Evolutionary conservation across 2,113 vertebrate genomes (phyloP), one percentile per base, ranked within the genome.

Genomic region (Platichthys stellatus): DNA sequence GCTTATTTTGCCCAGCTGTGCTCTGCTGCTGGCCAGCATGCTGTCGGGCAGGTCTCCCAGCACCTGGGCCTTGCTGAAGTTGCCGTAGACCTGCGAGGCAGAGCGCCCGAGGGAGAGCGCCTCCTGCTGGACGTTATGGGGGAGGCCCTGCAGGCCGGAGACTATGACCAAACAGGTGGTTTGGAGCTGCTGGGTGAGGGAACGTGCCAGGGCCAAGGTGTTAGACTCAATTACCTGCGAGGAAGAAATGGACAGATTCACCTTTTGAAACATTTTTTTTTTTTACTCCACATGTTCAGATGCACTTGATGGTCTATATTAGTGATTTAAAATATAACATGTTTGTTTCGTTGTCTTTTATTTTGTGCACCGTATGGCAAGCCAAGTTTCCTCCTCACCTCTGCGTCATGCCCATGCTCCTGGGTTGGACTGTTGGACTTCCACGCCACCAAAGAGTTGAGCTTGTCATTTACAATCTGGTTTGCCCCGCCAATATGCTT

Each of bases 131-230:
- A 98, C 81, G 76, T 96, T 91, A 86, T 94, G 93, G 14, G 97
- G 97, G 60, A 98, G 88, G 0, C 96, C 96, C 43, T 97, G 96
- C 76, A 97, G 72, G 54, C 88, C 90, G 26, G 94, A 94, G 60
- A 96, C 88, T 4, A 99, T 87, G 7, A 92, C 94, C 70, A 95
- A 83, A 84, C 96, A 98, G 3, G 96, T 97, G 54, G 96, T 96
- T 92, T 98, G 97, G 45, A 99, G 96, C 92, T 97, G 96, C 79
- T 96, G 95, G 20, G 95, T 96, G 89, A 98, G 94, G 85, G 88
- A 95, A 4, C 72, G 92, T 6, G 96, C 95, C 64, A 98, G 92
- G 58, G 91, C 84, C 66, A 99, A 88, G 63, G 96, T 97, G 69
- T 88, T 95, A 14, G 96, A 97, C 82, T 99, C 98, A 0, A 97